These are phyloP conservation scores for Enteromius anoplus DNA, from an alignment of 2,797 vertebrate genomes.

Conservation along the genomic window DNA sequence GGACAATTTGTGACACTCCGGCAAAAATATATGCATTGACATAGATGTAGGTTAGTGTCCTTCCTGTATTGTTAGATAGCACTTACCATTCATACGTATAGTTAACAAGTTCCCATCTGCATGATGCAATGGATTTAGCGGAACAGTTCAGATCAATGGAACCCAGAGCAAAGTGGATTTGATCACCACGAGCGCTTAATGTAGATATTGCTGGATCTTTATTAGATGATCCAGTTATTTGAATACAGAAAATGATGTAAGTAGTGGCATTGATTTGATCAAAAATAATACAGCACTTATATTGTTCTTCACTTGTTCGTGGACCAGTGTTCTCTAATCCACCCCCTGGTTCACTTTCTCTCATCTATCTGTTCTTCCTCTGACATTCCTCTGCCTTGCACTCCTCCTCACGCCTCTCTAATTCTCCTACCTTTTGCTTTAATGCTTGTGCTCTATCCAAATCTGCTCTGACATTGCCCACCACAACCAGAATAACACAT, in stretches of 20 bases:
- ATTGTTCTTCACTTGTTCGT: slow-evolving; percentile 19
- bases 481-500: slow-evolving; percentile 51
- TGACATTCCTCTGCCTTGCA: slow-evolving; percentile 42
- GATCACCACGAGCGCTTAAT: slow-evolving; percentile 28
- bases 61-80: slow-evolving; percentile 28
- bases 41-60: slow-evolving; percentile 43
- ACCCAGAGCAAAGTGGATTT: slow-evolving; percentile 10
- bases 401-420: slow-evolving; percentile 58
- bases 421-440: slow-evolving; percentile 51
- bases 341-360: slow-evolving; percentile 38
- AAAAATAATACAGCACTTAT: slow-evolving; percentile 27
- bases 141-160: slow-evolving; percentile 13
- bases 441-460: slow-evolving; percentile 55
- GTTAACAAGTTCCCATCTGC: neutral
- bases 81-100: too few species aligned
- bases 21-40: slow-evolving; percentile 46
- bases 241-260: slow-evolving; percentile 45
- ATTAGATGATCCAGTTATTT: slow-evolving; percentile 32
- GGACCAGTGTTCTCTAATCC: slow-evolving; percentile 24
- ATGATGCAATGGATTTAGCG: slow-evolving; percentile 3
- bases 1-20: slow-evolving; percentile 16
- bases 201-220: slow-evolving; percentile 28
- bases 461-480: slow-evolving; percentile 49
- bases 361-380: slow-evolving; percentile 45
- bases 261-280: slow-evolving; percentile 22